Conservation (phyloP, 2,888 invertebrate species). For the Thumatha senex region DNA sequence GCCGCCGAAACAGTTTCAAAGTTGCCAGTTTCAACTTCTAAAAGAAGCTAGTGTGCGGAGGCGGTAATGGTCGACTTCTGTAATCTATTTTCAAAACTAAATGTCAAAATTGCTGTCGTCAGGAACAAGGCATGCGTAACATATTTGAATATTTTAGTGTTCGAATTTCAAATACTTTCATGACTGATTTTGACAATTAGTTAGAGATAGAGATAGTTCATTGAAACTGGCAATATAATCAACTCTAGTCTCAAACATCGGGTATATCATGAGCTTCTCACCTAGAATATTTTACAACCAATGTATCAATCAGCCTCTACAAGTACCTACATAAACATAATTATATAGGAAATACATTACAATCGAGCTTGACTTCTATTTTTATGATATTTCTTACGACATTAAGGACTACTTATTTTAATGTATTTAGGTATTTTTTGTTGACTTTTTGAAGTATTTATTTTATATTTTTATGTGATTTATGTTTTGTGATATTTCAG, state of each 20-base stretch:
- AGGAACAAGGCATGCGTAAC: no score
- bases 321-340: constrained; percentile 16
- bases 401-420: constrained; percentile 20
- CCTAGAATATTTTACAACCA: constrained; percentile 41
- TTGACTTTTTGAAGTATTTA: constrained; percentile 16
- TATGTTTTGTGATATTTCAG: constrained; percentile 57
- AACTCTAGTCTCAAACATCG: constrained; percentile 53
- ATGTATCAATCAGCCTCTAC: constrained; percentile 52
- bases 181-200: no score
- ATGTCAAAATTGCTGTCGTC: no score
- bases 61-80: no score
- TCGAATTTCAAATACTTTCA: no score
- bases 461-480: constrained; percentile 41
- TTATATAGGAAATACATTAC: constrained; percentile 37
- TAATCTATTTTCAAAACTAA: no score
- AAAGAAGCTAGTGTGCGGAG: no score
- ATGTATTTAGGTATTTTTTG: constrained; percentile 32
- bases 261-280: constrained; percentile 49
- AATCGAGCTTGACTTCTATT: constrained; percentile 61
- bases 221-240: constrained; percentile 56
- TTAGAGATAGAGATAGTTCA: no score
- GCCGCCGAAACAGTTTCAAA: no score
- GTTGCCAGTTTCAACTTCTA: no score
- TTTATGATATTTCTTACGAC: constrained; percentile 35
- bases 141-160: no score